Evolutionary conservation across 2,113 vertebrate genomes (phyloP).

Genomic region (Calypte anna): DNA sequence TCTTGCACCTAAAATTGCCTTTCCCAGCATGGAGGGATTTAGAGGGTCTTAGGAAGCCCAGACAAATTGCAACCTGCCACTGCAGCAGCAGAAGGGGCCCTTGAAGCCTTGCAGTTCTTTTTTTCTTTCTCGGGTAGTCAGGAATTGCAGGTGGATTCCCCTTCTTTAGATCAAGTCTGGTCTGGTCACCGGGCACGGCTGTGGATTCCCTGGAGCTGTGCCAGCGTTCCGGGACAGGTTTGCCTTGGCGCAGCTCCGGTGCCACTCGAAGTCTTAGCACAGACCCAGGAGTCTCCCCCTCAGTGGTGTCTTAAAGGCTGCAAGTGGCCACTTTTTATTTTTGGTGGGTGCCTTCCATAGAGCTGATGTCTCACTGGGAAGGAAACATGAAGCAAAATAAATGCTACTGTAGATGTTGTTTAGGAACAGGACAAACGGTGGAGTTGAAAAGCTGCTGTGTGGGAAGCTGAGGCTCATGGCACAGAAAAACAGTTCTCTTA

Average conservation of each 20-base stretch:
- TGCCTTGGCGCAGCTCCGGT: background rate
- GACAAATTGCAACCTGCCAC: background rate
- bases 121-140: background rate
- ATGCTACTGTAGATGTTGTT: accelerated
- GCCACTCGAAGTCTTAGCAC: accelerated
- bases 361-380: background rate
- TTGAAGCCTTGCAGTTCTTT: background rate
- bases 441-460: background rate
- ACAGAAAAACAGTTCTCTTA: background rate
- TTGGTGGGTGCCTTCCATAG: background rate
- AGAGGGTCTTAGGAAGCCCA: background rate
- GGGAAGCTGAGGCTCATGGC: background rate
- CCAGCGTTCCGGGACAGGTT: background rate
- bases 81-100: background rate
- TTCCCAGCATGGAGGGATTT: background rate
- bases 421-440: background rate
- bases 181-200: background rate
- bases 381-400: background rate
- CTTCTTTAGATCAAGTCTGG: background rate
- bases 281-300: background rate
- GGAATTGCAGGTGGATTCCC: background rate
- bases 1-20: background rate
- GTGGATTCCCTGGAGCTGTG: background rate
- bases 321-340: background rate
- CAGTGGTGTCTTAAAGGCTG: background rate